Evolutionary conservation across 2,888 invertebrate genomes (phyloP).

Genomic region (Incurvaria masculella): DNA sequence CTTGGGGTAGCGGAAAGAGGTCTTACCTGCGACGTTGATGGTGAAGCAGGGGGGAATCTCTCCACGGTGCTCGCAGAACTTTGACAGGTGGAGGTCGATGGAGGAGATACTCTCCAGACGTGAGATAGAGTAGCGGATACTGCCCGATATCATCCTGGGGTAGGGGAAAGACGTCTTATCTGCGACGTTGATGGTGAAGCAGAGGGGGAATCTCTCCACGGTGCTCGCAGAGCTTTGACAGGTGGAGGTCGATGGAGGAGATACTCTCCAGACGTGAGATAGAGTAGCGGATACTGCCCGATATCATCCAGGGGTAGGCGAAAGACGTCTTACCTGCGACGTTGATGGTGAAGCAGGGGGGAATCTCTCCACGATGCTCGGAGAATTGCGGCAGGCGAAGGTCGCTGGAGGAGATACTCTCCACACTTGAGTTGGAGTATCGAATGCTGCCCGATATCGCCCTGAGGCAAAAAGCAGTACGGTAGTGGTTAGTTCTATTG

Average conservation of each 20-base stretch:
- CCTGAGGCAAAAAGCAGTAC: slow-evolving; percentile 29
- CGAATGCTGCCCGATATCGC: slow-evolving; percentile 53
- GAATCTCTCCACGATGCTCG: slow-evolving; percentile 34
- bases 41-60: too few relatives aligned
- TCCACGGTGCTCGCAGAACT: too few relatives aligned
- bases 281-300: slow-evolving; percentile 50
- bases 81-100: too few relatives aligned
- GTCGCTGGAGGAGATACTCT: slow-evolving; percentile 42
- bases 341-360: slow-evolving; percentile 44
- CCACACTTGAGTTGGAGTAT: slow-evolving; percentile 34
- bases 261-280: slow-evolving; percentile 36
- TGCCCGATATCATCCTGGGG: too few relatives aligned
- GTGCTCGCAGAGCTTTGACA: slow-evolving; percentile 45
- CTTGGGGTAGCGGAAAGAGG: too few relatives aligned
- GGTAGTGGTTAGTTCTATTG: neutral
- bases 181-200: too few relatives aligned
- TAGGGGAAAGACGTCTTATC: too few relatives aligned
- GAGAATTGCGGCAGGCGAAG: slow-evolving; percentile 46
- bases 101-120: too few relatives aligned
- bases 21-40: too few relatives aligned
- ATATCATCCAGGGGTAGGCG: slow-evolving; percentile 47
- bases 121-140: too few relatives aligned
- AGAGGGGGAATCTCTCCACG: too few relatives aligned
- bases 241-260: slow-evolving; percentile 40
- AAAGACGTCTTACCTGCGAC: slow-evolving; percentile 51